These are phyloP conservation scores for Pachyramphus minor DNA, from an alignment of 2,113 vertebrate genomes.

Conservation along the genomic window DNA sequence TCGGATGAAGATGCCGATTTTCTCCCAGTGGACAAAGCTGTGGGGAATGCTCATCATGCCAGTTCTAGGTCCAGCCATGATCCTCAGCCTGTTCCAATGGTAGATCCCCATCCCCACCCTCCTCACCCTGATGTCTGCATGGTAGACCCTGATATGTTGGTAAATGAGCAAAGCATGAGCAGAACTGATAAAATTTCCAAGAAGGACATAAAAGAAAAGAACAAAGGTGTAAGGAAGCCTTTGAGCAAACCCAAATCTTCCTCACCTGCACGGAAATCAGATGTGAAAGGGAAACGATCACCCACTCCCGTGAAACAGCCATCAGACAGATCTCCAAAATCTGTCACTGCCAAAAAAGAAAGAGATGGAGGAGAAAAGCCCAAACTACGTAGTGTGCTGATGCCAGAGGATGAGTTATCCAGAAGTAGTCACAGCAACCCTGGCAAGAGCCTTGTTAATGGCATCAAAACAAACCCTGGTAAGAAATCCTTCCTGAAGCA, in stretches of 20 bases:
- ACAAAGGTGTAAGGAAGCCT: conserved; percentile 80
- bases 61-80: conserved; percentile 80
- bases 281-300: conserved; percentile 83
- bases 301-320: conserved; percentile 85
- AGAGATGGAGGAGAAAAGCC: conserved; percentile 75
- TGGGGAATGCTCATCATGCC: conserved; percentile 74
- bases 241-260: conserved; percentile 85
- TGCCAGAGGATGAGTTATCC: conserved; percentile 81
- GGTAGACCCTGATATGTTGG: conserved; percentile 89
- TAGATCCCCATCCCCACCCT: conserved; percentile 85
- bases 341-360: conserved; percentile 79
- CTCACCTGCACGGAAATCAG: conserved; percentile 84
- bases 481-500: conserved; percentile 42
- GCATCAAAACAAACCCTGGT: conserved; percentile 84
- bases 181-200: conserved; percentile 85
- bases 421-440: conserved; percentile 79
- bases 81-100: conserved; percentile 83
- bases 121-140: conserved; percentile 95
- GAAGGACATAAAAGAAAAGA: conserved; percentile 88
- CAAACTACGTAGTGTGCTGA: conserved; percentile 72
- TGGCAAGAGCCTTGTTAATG: conserved; percentile 81
- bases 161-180: conserved; percentile 75
- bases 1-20: conserved; percentile 93
- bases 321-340: conserved; percentile 75
- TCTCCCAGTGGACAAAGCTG: conserved; percentile 90